phyloP scores from a whole-genome alignment of 1,140 invertebrate genomes.

The Lordiphosa collinella region DNA sequence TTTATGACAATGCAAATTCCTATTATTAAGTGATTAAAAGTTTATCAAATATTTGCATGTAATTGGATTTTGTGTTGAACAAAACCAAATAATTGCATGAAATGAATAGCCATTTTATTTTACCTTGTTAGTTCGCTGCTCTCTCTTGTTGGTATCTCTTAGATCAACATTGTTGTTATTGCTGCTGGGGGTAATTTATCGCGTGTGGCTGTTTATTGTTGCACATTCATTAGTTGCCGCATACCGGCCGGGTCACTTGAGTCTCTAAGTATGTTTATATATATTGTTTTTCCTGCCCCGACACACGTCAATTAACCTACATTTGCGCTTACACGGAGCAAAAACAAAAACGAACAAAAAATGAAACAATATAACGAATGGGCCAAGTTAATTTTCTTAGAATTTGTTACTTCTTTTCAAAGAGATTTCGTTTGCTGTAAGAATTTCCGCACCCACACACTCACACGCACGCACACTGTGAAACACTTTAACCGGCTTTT shows the following conservation, averaged over 20 bases:
- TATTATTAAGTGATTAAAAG: not conserved
- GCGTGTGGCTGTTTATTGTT: conserved; percentile 32
- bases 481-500: conserved; percentile 68
- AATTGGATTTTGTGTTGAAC: too few species aligned
- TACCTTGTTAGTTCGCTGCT: too few species aligned
- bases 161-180: too few species aligned
- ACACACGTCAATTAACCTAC: conserved; percentile 69
- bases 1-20: conserved; percentile 5
- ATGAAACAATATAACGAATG: conserved; percentile 40
- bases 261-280: conserved; percentile 27
- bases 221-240: conserved; percentile 22
- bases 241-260: conserved; percentile 1
- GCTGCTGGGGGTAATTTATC: conserved; percentile 8
- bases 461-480: conserved; percentile 18
- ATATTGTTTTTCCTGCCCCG: conserved; percentile 32
- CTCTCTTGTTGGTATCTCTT: too few species aligned
- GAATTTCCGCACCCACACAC: conserved; percentile 19
- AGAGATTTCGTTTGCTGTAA: conserved; percentile 17
- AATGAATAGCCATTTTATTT: too few species aligned
- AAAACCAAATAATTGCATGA: too few species aligned
- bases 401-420: conserved; percentile 26
- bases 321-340: conserved; percentile 33
- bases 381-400: conserved; percentile 67
- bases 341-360: conserved; percentile 19
- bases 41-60: not conserved